Evolutionary conservation across 1,140 invertebrate species (phyloP).

Genomic region (Pomacea maculata): DNA sequence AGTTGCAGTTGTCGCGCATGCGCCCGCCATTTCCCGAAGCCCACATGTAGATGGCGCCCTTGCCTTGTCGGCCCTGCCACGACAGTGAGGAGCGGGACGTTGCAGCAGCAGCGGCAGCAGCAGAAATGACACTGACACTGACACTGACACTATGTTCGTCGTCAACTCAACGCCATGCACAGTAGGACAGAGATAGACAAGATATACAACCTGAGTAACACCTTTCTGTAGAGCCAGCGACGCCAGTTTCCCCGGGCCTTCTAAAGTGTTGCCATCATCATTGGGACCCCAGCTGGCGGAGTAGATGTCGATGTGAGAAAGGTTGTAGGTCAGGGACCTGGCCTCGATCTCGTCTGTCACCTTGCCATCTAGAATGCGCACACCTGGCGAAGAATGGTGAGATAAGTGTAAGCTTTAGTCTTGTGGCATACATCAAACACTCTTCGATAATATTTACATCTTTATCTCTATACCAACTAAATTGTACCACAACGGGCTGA

Average conservation of each 20-base stretch:
- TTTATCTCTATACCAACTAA: no score
- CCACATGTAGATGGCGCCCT: slow-evolving; percentile 99
- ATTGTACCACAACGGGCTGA: no score
- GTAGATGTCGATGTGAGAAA: slow-evolving; percentile 97
- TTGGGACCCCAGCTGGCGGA: slow-evolving; percentile 92
- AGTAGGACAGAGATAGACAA: no score
- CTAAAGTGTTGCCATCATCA: slow-evolving; percentile 88
- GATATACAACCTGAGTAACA: slow-evolving; percentile 59
- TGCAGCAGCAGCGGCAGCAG: no score
- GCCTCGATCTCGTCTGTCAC: slow-evolving; percentile 98
- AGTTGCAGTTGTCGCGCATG: slow-evolving; percentile 96
- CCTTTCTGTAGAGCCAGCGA: slow-evolving; percentile 70
- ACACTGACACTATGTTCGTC: no score
- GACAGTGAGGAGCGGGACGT: no score
- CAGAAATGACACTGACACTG: no score
- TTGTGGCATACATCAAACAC: no score
- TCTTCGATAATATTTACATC: no score
- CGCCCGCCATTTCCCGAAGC: slow-evolving; percentile 98
- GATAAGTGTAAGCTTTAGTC: no score
- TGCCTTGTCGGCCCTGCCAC: slow-evolving; percentile 86
- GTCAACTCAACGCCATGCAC: no score
- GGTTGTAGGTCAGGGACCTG: slow-evolving; percentile 88
- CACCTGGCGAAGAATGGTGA: slow-evolving; percentile 71
- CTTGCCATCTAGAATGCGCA: slow-evolving; percentile 96
- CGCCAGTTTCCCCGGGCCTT: slow-evolving; percentile 84